Conservation (phyloP, 2,888 invertebrate species). For the Eledone cirrhosa region DNA sequence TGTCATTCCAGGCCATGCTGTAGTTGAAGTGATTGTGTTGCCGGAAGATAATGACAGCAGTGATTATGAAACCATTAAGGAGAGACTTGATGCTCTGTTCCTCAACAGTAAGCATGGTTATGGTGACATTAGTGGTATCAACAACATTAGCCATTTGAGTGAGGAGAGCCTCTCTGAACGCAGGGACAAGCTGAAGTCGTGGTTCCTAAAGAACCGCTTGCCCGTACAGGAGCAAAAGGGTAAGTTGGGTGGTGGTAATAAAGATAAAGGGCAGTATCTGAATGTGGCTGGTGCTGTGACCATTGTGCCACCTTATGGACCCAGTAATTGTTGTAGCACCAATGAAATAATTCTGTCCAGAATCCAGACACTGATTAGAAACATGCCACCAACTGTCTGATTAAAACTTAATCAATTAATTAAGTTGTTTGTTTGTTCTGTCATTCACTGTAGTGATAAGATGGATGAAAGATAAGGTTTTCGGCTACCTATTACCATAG, state of each 20-base stretch:
- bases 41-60: conserved; percentile 39
- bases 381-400: conserved; percentile 52
- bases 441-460: too few relatives aligned
- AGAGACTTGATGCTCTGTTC: conserved; percentile 33
- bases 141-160: conserved; percentile 50
- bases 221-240: conserved; percentile 55
- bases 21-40: conserved; percentile 49
- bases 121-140: conserved; percentile 32
- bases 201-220: conserved; percentile 63
- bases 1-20: conserved; percentile 55
- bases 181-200: conserved; percentile 52
- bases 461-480: too few relatives aligned
- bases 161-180: conserved; percentile 41
- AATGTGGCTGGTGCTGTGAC: conserved; percentile 59
- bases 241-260: too few relatives aligned
- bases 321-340: conserved; percentile 62
- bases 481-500: too few relatives aligned
- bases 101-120: neutral
- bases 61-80: conserved; percentile 38
- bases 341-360: conserved; percentile 66
- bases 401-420: too few relatives aligned
- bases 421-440: too few relatives aligned
- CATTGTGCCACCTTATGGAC: conserved; percentile 60
- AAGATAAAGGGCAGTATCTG: conserved; percentile 45
- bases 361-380: conserved; percentile 63